Evolutionary conservation across 1,140 invertebrate species (phyloP).

Genomic region (Teleopsis dalmanni): DNA sequence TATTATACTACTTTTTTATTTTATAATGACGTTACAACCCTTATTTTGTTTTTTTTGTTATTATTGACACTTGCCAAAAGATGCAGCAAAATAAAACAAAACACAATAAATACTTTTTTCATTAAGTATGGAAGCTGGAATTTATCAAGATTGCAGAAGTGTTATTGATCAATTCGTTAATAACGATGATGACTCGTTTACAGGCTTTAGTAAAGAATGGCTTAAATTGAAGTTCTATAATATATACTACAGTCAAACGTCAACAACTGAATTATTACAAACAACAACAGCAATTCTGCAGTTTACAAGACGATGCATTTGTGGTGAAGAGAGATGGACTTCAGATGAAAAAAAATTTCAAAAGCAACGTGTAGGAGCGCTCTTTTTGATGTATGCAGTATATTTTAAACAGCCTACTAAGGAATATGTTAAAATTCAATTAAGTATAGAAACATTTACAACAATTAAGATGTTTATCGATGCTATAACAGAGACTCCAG

Average conservation of each 20-base stretch:
- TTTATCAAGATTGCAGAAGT: slow-evolving; percentile 9
- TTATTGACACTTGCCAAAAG: too few relatives aligned
- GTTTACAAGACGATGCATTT: slow-evolving; percentile 21
- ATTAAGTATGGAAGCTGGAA: slow-evolving; percentile 8
- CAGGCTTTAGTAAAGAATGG: slow-evolving; percentile 27
- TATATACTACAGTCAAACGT: slow-evolving; percentile 27
- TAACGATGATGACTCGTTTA: slow-evolving; percentile 12
- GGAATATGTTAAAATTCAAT: slow-evolving; percentile 27
- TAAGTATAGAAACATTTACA: slow-evolving; percentile 22
- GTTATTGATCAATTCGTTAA: slow-evolving; percentile 6
- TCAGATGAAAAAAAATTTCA: not conserved
- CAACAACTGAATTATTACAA: slow-evolving; percentile 26
- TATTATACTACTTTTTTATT: too few relatives aligned
- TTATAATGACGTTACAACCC: too few relatives aligned
- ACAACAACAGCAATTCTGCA: slow-evolving; percentile 28
- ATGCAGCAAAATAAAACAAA: too few relatives aligned
- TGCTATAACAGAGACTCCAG: not conserved
- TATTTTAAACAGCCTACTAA: slow-evolving; percentile 38
- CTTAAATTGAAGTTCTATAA: slow-evolving; percentile 23
- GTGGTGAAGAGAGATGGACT: slow-evolving; percentile 14
- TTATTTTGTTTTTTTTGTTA: too few relatives aligned
- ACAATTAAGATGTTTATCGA: slow-evolving; percentile 17
- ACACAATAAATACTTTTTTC: not conserved
- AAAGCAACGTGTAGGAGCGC: slow-evolving; percentile 20
- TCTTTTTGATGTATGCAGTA: slow-evolving; percentile 29